These are phyloP conservation scores for Beris chalybata DNA, from an alignment of 2,888 invertebrate species.

Conservation along the genomic window DNA sequence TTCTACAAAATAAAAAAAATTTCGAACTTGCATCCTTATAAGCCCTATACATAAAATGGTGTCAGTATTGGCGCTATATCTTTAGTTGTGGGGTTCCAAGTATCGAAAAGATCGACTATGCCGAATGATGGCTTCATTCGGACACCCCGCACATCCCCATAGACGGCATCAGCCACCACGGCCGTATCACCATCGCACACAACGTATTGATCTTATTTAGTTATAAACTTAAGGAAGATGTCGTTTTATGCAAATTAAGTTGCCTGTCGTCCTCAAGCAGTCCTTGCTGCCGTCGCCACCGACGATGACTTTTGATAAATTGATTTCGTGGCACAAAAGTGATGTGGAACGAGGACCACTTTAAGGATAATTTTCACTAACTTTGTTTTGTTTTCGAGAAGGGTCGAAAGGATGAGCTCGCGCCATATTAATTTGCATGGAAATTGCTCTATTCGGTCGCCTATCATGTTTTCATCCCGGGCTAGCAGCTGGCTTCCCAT, in stretches of 20 bases:
- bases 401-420: background rate
- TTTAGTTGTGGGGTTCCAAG: no score
- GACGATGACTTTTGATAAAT: constrained; percentile 39
- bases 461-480: constrained; percentile 18
- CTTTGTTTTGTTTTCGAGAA: background rate
- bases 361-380: constrained; percentile 14
- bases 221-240: constrained; percentile 39
- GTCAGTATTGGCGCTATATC: no score
- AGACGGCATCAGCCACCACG: no score
- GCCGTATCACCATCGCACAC: no score
- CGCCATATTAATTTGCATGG: background rate
- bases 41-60: no score
- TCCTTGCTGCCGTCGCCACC: constrained; percentile 7
- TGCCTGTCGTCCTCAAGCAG: constrained; percentile 24
- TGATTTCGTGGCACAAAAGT: constrained; percentile 33
- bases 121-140: no score
- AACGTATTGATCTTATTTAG: constrained; percentile 40
- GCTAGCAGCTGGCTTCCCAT: background rate
- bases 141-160: no score
- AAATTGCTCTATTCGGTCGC: background rate
- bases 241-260: constrained; percentile 40
- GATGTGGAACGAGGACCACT: constrained; percentile 17
- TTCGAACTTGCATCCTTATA: no score
- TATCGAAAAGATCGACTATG: no score
- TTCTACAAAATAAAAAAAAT: no score